Evolutionary conservation across 2,797 vertebrate species (phyloP).

Genomic region (Lepidocolaptes lacrymiger): DNA sequence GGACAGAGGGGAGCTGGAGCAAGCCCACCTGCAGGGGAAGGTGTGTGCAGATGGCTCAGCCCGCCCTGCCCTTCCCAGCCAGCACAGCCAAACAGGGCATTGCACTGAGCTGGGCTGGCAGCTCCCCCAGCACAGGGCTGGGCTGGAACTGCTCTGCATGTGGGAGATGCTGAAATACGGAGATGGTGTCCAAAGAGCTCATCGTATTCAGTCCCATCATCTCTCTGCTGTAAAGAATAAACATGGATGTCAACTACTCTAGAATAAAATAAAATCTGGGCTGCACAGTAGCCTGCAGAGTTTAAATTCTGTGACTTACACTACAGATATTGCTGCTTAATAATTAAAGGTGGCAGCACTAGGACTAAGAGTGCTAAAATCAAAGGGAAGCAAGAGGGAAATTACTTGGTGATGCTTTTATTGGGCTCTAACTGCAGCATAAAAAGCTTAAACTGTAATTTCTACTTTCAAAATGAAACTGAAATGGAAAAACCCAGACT

Average conservation of each 20-base stretch:
- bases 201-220: accelerated
- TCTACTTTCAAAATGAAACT: not conserved
- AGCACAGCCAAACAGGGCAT: no score
- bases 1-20: not conserved
- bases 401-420: not conserved
- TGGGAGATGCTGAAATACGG: not conserved
- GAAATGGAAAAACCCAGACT: not conserved
- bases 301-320: not conserved
- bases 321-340: not conserved
- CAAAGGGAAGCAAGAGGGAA: not conserved
- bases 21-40: not conserved
- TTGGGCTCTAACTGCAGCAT: not conserved
- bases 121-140: not conserved
- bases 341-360: not conserved
- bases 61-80: not conserved
- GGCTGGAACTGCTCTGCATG: not conserved
- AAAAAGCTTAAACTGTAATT: not conserved
- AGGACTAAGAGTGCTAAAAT: not conserved
- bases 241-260: not conserved
- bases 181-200: not conserved
- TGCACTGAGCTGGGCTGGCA: not conserved
- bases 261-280: not conserved
- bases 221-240: not conserved
- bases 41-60: not conserved
- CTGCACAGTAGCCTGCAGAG: not conserved